Conservation (phyloP, 1,140 invertebrate species). For the Sycobia sp. region DNA sequence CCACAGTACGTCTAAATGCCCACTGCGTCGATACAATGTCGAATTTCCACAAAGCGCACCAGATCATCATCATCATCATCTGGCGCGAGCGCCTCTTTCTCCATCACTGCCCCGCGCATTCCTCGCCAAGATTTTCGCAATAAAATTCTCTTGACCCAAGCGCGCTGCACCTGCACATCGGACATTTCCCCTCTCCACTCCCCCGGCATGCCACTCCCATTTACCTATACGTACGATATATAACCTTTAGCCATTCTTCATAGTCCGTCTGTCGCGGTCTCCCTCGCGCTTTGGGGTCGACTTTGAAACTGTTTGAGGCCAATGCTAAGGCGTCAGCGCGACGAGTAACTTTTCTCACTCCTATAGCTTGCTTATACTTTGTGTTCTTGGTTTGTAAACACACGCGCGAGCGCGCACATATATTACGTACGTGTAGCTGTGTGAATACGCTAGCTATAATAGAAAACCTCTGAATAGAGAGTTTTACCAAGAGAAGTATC, state of each 20-base stretch:
- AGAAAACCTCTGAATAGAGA: too few species aligned
- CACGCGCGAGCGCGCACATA: too few species aligned
- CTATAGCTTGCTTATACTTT: constrained; percentile 11
- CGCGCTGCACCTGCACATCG: not conserved
- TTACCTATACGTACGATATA: not conserved
- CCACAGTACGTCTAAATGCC: not conserved
- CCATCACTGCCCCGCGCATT: too few species aligned
- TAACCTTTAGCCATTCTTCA: not conserved
- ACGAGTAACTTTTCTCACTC: not conserved
- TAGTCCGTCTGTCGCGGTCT: too few species aligned
- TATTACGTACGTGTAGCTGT: too few species aligned
- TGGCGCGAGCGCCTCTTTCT: too few species aligned
- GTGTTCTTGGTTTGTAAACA: constrained; percentile 15
- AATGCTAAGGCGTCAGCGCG: constrained; percentile 21
- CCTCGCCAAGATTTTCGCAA: constrained; percentile 17
- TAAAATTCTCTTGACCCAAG: not conserved
- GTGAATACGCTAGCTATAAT: too few species aligned
- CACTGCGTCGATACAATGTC: too few species aligned
- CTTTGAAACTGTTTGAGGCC: constrained; percentile 28
- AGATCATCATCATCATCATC: not conserved
- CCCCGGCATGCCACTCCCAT: too few species aligned
- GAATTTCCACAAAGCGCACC: not conserved
- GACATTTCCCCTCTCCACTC: not conserved
- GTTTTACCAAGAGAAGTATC: too few species aligned
- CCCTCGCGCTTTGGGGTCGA: constrained; percentile 1